Percentiles rank a stretch among this genome's conserved stretches.
phyloP scores from a whole-genome alignment of 1,140 invertebrate genomes.

The Rhopalosiphum maidis region DNA sequence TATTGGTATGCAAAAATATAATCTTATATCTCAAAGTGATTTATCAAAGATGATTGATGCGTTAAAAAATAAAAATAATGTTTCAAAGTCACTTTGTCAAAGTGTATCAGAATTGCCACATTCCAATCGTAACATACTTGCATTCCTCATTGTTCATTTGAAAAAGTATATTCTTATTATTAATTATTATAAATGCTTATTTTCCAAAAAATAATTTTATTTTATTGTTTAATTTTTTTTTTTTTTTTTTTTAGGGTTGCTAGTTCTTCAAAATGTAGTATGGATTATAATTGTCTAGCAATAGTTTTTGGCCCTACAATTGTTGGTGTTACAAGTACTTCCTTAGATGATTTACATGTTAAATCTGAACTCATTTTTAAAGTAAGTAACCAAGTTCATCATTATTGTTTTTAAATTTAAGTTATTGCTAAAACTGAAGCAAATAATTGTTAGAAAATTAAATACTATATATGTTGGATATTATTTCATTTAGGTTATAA shows the following conservation, averaged over 20 bases:
- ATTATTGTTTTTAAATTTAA: background rate
- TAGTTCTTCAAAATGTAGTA: slow-evolving; percentile 74
- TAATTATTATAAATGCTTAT: slow-evolving; percentile 23
- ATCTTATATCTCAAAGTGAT: slow-evolving; percentile 77
- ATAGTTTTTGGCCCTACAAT: slow-evolving; percentile 88
- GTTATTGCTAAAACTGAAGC: background rate
- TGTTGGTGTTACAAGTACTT: slow-evolving; percentile 76
- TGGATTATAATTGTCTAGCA: slow-evolving; percentile 79
- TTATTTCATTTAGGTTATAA: slow-evolving; percentile 30
- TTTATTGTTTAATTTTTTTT: slow-evolving; percentile 20
- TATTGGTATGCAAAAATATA: slow-evolving; percentile 76
- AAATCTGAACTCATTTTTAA: slow-evolving; percentile 63
- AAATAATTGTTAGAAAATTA: background rate
- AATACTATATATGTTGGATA: background rate
- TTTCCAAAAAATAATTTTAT: slow-evolving; percentile 39
- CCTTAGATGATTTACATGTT: slow-evolving; percentile 28
- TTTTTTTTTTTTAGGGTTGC: slow-evolving; percentile 68
- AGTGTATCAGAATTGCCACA: slow-evolving; percentile 70
- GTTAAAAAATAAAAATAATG: slow-evolving; percentile 66
- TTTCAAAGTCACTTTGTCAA: slow-evolving; percentile 70
- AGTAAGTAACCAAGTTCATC: slow-evolving; percentile 28
- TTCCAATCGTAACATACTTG: slow-evolving; percentile 86
- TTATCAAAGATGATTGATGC: slow-evolving; percentile 82
- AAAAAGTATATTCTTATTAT: slow-evolving; percentile 68
- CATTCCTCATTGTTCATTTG: slow-evolving; percentile 84